Evolutionary conservation across 2,797 vertebrate species (phyloP), one percentile per base, ranked within the genome.

Genomic region (Erpetoichthys calabaricus): DNA sequence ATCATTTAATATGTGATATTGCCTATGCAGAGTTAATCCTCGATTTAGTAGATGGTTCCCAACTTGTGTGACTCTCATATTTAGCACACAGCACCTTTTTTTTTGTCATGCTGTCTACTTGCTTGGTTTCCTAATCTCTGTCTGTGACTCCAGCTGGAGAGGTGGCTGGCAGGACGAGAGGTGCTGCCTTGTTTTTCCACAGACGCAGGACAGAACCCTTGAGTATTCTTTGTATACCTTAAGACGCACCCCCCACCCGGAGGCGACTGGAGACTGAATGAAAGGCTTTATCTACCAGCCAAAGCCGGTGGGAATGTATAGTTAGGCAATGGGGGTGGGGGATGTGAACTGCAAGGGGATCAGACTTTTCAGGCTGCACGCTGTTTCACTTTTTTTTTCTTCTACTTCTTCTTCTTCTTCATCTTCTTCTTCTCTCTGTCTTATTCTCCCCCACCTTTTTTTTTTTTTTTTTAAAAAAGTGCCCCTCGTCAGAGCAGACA

Each of bases 221-320:
- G 60, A 67, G 63, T 61, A 64, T 58, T 60, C 57, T 61, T 67
- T 76, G 75, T 70, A 75, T 73, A 83, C 83, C 79, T 85, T 83
- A 73, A 80, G 72, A 75, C 4, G 45, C 50, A 4, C n/a, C n/a
- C 53, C 44, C 8, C 44, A 6, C 47, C n/a, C 6, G 64, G 60
- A 51, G 60, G 58, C 58, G 66, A 67, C 67, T 61, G 72, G 74
- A 72, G 58, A 71, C 80, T 86, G 82, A 86, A 87, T 86, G 78
- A 79, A 77, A 70, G 77, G 80, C 84, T 86, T 87, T 86, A 85
- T 87, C 79, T 25, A 25, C 81, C 78, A 59, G 63, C 57, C 67
- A 79, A 79, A 81, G 76, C 80, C 41, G 5, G 50, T 51, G 50
- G 50, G 50, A 51, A 51, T 51, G 8, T 41, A 54, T 54, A 80